phyloP scores from a whole-genome alignment of 2,797 vertebrate species.

The Labroides dimidiatus region DNA sequence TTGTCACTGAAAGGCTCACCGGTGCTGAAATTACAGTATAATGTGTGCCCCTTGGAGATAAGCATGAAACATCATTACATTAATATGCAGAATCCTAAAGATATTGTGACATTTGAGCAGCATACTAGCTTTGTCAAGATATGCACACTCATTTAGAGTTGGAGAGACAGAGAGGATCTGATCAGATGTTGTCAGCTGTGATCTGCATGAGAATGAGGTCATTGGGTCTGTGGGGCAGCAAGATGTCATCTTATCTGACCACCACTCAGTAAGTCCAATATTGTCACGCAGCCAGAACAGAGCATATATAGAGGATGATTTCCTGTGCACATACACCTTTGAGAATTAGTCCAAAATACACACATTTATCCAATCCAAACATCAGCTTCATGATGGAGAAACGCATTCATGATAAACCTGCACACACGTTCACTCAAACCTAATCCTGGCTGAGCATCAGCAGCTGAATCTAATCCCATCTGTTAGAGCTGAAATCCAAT shows the following conservation, averaged over 20 bases:
- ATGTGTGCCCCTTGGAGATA: neutral
- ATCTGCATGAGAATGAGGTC: constrained; percentile 56
- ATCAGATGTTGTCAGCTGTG: constrained; percentile 37
- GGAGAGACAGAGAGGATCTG: constrained; percentile 26
- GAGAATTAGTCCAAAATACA: neutral
- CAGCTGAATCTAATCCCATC: constrained; percentile 42
- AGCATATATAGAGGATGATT: constrained; percentile 1
- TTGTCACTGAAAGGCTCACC: constrained; percentile 7
- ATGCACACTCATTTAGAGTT: neutral
- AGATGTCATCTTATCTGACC: constrained; percentile 35
- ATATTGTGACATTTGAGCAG: neutral
- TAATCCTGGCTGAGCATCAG: constrained; percentile 45
- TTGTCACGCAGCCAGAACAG: neutral
- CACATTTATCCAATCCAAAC: constrained; percentile 8
- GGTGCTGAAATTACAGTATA: neutral
- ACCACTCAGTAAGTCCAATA: constrained; percentile 19
- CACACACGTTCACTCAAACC: constrained; percentile 23
- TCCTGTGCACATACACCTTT: neutral
- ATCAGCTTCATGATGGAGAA: constrained; percentile 4
- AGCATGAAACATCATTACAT: neutral
- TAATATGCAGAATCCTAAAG: constrained; percentile 42
- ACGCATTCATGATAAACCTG: constrained; percentile 30
- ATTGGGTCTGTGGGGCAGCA: constrained; percentile 41
- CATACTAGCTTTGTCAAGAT: constrained; percentile 1
- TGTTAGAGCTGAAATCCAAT: constrained; percentile 42